Conservation (phyloP, 1,140 invertebrate species). For the Ctenoplectra terminalis region DNA sequence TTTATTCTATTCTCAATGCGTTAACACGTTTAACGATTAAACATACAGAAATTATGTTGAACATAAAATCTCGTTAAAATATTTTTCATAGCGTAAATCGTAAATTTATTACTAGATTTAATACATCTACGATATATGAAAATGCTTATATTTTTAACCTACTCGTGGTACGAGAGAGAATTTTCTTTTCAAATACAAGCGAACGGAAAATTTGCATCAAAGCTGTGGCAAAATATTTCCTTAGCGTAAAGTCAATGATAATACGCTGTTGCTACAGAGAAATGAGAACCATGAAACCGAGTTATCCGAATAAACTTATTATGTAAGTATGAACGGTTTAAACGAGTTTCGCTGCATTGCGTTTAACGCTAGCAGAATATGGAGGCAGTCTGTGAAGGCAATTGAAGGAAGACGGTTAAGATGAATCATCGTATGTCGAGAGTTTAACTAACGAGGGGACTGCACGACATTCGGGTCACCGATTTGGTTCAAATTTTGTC, state of each 20-base stretch:
- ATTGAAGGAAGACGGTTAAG: constrained; percentile 70
- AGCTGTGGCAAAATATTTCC: background rate
- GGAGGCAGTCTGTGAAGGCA: constrained; percentile 62
- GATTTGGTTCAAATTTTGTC: constrained; percentile 22
- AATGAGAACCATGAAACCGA: constrained; percentile 22
- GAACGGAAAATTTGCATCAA: background rate
- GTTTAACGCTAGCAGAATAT: constrained; percentile 36
- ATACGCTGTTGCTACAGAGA: background rate
- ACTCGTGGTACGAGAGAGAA: background rate
- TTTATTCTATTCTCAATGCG: background rate
- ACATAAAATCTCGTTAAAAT: constrained; percentile 3
- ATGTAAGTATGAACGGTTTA: constrained; percentile 45
- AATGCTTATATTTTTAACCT: constrained; percentile 12
- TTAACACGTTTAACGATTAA: background rate
- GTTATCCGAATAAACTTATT: constrained; percentile 44
- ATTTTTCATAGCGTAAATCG: background rate
- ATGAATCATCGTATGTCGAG: constrained; percentile 69
- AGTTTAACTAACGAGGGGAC: constrained; percentile 60
- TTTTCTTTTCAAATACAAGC: background rate
- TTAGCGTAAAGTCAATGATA: background rate
- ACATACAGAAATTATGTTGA: background rate
- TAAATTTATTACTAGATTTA: background rate
- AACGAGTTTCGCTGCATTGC: constrained; percentile 46
- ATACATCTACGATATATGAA: background rate
- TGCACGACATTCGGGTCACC: constrained; percentile 30